Evolutionary conservation across 2,113 vertebrate species (phyloP).

Genomic region (Pachycephala philippinensis): DNA sequence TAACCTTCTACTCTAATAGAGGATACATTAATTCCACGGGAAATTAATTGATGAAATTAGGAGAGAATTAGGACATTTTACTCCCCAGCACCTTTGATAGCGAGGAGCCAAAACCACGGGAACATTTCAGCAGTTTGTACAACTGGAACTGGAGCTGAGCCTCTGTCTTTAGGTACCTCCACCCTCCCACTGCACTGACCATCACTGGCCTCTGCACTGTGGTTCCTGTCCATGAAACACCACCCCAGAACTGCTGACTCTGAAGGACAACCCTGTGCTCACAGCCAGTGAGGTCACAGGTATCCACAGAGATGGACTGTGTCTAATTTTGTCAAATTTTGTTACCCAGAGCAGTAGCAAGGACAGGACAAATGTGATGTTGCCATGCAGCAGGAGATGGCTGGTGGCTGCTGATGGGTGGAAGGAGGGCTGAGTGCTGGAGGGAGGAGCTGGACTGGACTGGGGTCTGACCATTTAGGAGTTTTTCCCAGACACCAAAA

Average conservation of each 20-base stretch:
- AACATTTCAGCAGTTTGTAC: background rate
- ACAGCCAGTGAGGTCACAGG: background rate
- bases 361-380: background rate
- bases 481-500: background rate
- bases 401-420: background rate
- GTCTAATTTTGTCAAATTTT: background rate
- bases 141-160: background rate
- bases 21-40: background rate
- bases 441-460: background rate
- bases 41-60: background rate
- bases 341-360: background rate
- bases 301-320: background rate
- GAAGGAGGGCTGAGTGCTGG: background rate
- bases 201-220: background rate
- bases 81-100: background rate
- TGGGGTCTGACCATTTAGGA: background rate
- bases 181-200: accelerated
- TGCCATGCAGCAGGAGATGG: background rate
- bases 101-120: accelerated
- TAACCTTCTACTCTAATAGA: background rate
- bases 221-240: background rate
- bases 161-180: background rate
- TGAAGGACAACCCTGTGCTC: background rate
- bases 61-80: background rate
- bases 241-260: background rate